Conservation (phyloP, 2,888 invertebrate species). For the Peribatodes rhomboidaria region DNA sequence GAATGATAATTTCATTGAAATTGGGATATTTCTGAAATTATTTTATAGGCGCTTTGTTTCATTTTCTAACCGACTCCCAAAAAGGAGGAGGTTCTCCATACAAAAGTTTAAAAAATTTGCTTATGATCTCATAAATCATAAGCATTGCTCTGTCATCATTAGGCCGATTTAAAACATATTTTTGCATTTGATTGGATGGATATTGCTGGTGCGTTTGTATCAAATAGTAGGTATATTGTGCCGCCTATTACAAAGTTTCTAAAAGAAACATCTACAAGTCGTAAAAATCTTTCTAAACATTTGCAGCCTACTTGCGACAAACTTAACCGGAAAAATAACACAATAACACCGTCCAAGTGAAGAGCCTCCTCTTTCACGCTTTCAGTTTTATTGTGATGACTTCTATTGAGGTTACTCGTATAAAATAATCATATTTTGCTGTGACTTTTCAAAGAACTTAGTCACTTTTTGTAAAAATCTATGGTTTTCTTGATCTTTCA, state of each 20-base stretch:
- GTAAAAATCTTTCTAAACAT: conserved; percentile 14
- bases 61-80: too few species aligned
- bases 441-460: not conserved
- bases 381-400: not conserved
- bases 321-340: conserved; percentile 24
- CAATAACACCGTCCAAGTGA: conserved; percentile 13
- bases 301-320: conserved; percentile 9
- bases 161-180: too few species aligned
- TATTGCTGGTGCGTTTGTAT: too few species aligned
- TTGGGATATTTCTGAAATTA: not conserved
- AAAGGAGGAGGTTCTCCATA: too few species aligned
- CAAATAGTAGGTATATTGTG: too few species aligned
- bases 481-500: too few species aligned
- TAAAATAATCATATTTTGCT: not conserved
- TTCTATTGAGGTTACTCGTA: conserved; percentile 5
- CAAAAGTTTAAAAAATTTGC: too few species aligned
- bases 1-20: not conserved
- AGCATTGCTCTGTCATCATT: too few species aligned
- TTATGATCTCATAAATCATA: too few species aligned
- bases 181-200: too few species aligned
- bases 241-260: not conserved
- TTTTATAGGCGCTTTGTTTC: too few species aligned
- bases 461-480: too few species aligned
- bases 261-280: not conserved
- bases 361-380: not conserved